Evolutionary conservation across 2,797 vertebrate species (phyloP).

Genomic region (Myotis pilosus): DNA sequence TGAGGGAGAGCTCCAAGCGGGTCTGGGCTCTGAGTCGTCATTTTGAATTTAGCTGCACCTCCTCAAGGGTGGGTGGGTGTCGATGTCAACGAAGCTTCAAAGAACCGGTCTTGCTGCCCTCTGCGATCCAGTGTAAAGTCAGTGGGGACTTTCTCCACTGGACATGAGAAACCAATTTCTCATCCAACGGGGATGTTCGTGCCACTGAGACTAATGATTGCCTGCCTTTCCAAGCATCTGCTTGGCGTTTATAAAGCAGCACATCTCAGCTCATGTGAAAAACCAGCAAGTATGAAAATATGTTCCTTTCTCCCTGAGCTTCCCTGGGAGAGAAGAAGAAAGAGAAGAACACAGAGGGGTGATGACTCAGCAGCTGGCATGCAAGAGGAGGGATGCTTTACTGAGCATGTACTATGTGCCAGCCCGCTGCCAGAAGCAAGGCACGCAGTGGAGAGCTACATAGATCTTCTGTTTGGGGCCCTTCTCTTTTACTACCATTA

Average conservation of each 20-base stretch:
- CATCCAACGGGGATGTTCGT: too few species aligned
- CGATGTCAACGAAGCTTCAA: neutral
- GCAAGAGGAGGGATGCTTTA: neutral
- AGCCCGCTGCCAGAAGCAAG: fast-evolving
- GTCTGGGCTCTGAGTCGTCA: fast-evolving
- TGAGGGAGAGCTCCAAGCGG: neutral
- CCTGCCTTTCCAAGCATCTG: neutral
- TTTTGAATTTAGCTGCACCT: neutral
- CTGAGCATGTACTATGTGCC: too few species aligned
- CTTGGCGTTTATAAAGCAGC: neutral
- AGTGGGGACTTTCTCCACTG: neutral
- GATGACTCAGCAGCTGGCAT: neutral
- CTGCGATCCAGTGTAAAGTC: neutral
- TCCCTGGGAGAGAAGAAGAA: neutral
- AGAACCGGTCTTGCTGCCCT: neutral
- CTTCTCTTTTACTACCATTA: neutral
- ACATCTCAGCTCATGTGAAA: neutral
- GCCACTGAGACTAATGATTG: fast-evolving
- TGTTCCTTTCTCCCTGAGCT: neutral
- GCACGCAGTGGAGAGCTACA: fast-evolving
- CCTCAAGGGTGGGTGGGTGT: neutral
- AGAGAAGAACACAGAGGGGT: too few species aligned
- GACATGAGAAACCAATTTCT: neutral
- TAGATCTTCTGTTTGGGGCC: neutral
- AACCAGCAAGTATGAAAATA: neutral